phyloP scores from a whole-genome alignment of 2,797 vertebrate species.

The Notamacropus eugenii region DNA sequence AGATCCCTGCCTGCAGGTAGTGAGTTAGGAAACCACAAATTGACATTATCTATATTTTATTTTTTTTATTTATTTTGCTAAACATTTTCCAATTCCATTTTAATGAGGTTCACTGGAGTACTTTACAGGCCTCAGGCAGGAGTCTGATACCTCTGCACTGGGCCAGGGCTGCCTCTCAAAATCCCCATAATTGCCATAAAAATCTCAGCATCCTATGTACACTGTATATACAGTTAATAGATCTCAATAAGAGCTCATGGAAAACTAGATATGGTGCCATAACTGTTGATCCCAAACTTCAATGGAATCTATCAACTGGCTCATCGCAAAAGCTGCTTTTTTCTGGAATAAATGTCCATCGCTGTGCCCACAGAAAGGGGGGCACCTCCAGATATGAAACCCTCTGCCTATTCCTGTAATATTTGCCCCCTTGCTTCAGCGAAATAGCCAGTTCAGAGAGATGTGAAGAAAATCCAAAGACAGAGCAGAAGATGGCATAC shows the following conservation, averaged over 20 bases:
- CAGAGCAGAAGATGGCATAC: background rate
- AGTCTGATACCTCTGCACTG: background rate
- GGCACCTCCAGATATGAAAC: background rate
- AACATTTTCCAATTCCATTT: background rate
- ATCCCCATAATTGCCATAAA: background rate
- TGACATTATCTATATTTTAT: background rate
- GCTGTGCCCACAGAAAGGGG: background rate
- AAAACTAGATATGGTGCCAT: background rate
- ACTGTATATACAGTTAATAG: background rate
- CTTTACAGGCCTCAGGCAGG: background rate
- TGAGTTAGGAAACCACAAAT: background rate
- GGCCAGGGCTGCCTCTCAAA: background rate
- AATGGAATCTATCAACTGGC: background rate
- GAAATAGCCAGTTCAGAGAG: background rate
- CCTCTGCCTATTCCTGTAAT: background rate
- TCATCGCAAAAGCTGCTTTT: background rate
- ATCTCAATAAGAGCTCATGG: background rate
- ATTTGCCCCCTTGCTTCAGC: background rate
- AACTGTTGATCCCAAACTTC: background rate
- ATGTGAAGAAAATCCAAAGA: background rate
- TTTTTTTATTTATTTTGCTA: background rate
- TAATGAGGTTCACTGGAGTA: background rate
- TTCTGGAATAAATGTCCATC: background rate
- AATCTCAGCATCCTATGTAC: background rate
- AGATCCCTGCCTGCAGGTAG: background rate